phyloP scores from a whole-genome alignment of 35 echinoderm and acorn worm genomes.

The Heliocidaris tuberculata region DNA sequence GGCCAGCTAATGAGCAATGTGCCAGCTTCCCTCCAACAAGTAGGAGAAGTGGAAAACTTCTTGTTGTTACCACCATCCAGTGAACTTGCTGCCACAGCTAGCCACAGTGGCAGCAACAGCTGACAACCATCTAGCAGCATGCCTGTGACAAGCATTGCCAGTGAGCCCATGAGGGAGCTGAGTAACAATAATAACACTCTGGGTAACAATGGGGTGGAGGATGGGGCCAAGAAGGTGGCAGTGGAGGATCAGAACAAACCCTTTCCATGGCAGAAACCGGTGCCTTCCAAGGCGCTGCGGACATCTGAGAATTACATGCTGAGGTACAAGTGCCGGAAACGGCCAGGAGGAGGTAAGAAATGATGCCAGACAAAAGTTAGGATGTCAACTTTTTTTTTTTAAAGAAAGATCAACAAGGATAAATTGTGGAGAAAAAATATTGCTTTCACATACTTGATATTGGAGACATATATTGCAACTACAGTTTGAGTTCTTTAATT shows the following conservation, averaged over 20 bases:
- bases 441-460: too few relatives aligned
- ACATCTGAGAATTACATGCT: constrained; percentile 80
- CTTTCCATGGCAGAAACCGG: constrained; percentile 45
- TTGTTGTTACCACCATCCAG: background rate
- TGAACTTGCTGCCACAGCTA: background rate
- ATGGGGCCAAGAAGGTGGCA: constrained; percentile 10
- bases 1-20: background rate
- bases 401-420: too few relatives aligned
- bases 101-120: background rate
- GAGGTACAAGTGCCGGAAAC: constrained; percentile 80
- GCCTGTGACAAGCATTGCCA: background rate
- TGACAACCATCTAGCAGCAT: background rate
- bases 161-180: constrained; percentile 22
- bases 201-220: background rate
- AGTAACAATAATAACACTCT: background rate
- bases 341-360: constrained; percentile 74
- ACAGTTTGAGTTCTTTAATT: too few relatives aligned
- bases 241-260: background rate
- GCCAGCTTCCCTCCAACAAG: background rate
- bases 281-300: constrained; percentile 75
- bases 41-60: background rate
- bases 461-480: too few relatives aligned
- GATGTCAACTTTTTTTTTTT: background rate
- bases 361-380: background rate
- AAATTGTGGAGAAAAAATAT: too few relatives aligned